Percentiles rank a stretch among this genome's conserved stretches.
Conservation (phyloP, 2,888 invertebrate genomes). For the Meandrusa payeni region DNA sequence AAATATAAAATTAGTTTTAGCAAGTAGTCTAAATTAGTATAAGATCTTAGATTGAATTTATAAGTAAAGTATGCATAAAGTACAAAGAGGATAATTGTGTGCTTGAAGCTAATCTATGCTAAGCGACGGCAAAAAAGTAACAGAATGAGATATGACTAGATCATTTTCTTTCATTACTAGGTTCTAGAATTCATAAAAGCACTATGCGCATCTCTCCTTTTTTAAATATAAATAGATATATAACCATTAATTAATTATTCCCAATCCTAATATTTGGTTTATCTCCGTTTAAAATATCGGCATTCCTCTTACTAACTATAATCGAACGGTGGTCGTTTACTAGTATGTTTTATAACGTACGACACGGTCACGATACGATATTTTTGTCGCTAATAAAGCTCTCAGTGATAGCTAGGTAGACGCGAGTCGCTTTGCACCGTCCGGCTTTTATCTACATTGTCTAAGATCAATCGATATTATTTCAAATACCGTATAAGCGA, state of each 20-base stretch:
- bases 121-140: constrained; percentile 75
- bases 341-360: constrained; percentile 11
- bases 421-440: constrained; percentile 40
- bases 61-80: constrained; percentile 26
- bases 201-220: constrained; percentile 78
- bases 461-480: constrained; percentile 42
- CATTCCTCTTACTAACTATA: constrained; percentile 74
- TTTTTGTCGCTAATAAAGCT: constrained; percentile 10
- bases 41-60: constrained; percentile 18
- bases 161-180: constrained; percentile 73
- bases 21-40: constrained; percentile 16
- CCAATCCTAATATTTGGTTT: constrained; percentile 70
- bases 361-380: constrained; percentile 24
- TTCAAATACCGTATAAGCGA: constrained; percentile 43
- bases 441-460: constrained; percentile 50
- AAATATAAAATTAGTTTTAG: constrained; percentile 11
- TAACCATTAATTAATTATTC: constrained; percentile 73
- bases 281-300: constrained; percentile 76
- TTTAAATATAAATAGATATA: constrained; percentile 76
- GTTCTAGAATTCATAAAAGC: constrained; percentile 77
- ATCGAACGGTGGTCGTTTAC: constrained; percentile 49
- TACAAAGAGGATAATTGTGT: constrained; percentile 38
- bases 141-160: constrained; percentile 79
- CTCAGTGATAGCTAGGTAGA: too few species aligned
- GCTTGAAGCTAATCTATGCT: constrained; percentile 81